Evolutionary conservation across 2,113 vertebrate genomes (phyloP).

Genomic region (Anhinga rufa): DNA sequence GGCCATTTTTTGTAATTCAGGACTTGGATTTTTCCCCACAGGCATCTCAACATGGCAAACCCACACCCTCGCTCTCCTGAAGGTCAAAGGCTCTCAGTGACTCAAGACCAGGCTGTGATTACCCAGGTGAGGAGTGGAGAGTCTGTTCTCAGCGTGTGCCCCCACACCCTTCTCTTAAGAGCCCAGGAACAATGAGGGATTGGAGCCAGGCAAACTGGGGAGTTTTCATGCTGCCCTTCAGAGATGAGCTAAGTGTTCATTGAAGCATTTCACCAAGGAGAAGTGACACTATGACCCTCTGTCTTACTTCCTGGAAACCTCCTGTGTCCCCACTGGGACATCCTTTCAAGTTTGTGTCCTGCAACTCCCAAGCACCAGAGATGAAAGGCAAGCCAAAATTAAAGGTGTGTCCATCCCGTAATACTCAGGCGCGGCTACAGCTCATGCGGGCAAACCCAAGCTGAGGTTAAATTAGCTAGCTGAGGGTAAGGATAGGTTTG

Average conservation of each 20-base stretch:
- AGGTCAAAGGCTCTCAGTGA: not conserved
- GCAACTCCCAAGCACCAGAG: not conserved
- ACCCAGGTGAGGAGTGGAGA: not conserved
- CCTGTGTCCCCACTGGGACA: not conserved
- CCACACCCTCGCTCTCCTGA: not conserved
- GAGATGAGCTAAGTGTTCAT: not conserved
- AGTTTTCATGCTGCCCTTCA: not conserved
- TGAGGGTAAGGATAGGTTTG: not conserved
- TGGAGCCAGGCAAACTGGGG: not conserved
- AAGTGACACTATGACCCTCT: not conserved
- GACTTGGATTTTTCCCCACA: not conserved
- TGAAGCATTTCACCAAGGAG: not conserved
- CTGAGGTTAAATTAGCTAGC: not conserved
- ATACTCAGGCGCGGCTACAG: not conserved
- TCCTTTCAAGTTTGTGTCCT: not conserved
- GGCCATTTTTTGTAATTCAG: not conserved
- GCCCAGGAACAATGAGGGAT: not conserved
- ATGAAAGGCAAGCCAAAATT: slow-evolving; percentile 8
- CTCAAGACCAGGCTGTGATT: not conserved
- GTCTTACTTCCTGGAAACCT: not conserved
- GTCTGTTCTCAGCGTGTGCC: not conserved
- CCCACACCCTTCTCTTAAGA: not conserved
- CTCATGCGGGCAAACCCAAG: not conserved
- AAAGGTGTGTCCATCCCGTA: not conserved
- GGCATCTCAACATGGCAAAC: not conserved